Evolutionary conservation across 2,797 vertebrate species (phyloP), one percentile per base, ranked within the genome.

Genomic region (Nyctalus aviator): DNA sequence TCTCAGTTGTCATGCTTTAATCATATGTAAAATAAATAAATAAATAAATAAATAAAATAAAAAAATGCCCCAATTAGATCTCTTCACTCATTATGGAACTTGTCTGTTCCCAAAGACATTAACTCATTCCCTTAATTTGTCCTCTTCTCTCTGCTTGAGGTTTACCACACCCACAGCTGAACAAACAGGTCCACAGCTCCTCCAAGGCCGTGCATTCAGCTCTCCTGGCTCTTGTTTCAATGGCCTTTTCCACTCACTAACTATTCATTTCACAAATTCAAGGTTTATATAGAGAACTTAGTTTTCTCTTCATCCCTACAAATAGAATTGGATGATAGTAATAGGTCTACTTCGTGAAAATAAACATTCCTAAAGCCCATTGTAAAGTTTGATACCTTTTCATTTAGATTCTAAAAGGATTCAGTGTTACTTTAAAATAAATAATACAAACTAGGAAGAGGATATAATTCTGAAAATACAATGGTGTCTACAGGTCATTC

Each of bases 271-370:
- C n/a, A 53, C 18, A 35, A 32, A 66, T 44, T 73, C 44, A 78
- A n/a, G 57, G 23, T 71, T 71, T 68, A 3, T 30, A 48, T 41
- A 46, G 41, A 55, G 50, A 92, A 81, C 37, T 25, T 79, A 35
- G 46, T 69, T 76, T 62, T 87, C 41, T 46, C 59, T 83, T 20
- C 27, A 25, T 30, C 23, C 25, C 35, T 32, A 46, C 37, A 64
- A 35, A 77, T 5, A 69, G 1, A 85, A 92, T 23, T 50, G 8
- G 8, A 55, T 53, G 48, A 55, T 8, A 64, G 21, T 18, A 30
- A 76, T 90, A 85, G 18, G 82, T 72, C 3, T 79, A 32, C 14
- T 68, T 68, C 59, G 32, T 91, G 69, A 92, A 88, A 83, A 92
- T 53, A 27, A 88, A 20, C n/a, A 48, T 82, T 88, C 85, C 73